phyloP scores from a whole-genome alignment of 1,140 invertebrate genomes.

The Sinonovacula constricta region DNA sequence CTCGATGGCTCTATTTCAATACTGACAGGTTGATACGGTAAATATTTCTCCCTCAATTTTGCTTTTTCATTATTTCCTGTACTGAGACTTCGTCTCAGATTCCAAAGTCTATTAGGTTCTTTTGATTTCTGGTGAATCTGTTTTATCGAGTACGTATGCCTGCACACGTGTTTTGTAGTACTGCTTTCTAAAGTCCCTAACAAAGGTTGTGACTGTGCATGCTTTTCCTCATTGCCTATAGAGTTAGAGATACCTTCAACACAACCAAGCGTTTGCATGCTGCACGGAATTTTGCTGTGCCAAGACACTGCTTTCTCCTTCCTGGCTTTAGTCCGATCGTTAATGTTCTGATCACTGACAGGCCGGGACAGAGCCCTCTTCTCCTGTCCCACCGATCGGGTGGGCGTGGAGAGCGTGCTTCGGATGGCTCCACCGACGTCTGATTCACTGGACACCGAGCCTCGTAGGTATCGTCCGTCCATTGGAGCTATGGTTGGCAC shows the following conservation, averaged over 20 bases:
- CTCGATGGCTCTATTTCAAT: neutral
- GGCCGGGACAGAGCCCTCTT: slow-evolving; percentile 7
- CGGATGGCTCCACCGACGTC: slow-evolving; percentile 7
- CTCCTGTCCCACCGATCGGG: slow-evolving; percentile 10
- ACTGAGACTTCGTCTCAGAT: slow-evolving; percentile 35
- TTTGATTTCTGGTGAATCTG: slow-evolving; percentile 22
- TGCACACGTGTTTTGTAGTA: slow-evolving; percentile 39
- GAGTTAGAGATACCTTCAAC: slow-evolving; percentile 25
- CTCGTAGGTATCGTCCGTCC: slow-evolving; percentile 27
- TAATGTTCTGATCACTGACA: slow-evolving; percentile 49
- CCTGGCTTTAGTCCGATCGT: neutral
- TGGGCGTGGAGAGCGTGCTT: slow-evolving; percentile 31
- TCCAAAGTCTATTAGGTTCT: slow-evolving; percentile 22
- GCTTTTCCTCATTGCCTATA: slow-evolving; percentile 1
- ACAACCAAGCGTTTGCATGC: slow-evolving; percentile 40
- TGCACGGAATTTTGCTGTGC: slow-evolving; percentile 43
- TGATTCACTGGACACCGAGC: slow-evolving; percentile 19
- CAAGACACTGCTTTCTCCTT: slow-evolving; percentile 48
- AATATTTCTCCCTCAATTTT: slow-evolving; percentile 37
- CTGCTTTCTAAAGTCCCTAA: slow-evolving; percentile 42
- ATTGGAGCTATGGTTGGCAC: slow-evolving; percentile 37
- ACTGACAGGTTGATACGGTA: neutral
- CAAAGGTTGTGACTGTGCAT: slow-evolving; percentile 48
- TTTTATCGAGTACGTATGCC: slow-evolving; percentile 47
- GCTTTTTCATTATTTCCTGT: slow-evolving; percentile 42